Evolutionary conservation across 2,888 invertebrate genomes (phyloP).

Genomic region (Azorinus chamasolen): DNA sequence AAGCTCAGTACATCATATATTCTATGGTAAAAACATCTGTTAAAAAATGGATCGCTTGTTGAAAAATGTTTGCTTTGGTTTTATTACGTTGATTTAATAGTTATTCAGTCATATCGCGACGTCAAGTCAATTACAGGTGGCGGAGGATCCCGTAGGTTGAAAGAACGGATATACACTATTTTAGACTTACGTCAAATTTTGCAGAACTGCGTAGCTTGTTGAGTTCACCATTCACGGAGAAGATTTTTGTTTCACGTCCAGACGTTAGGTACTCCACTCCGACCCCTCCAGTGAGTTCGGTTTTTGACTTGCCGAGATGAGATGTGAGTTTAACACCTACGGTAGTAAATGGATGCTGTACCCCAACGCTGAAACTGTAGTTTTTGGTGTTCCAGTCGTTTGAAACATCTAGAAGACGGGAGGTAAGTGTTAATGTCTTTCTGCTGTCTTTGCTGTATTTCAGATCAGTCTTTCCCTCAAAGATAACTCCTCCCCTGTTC

Average conservation of each 20-base stretch:
- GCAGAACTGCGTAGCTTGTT: slow-evolving; percentile 64
- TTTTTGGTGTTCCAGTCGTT: slow-evolving; percentile 59
- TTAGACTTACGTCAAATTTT: slow-evolving; percentile 67
- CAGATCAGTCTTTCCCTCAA: slow-evolving; percentile 74
- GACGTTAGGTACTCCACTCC: slow-evolving; percentile 72
- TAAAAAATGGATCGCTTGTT: too few species aligned
- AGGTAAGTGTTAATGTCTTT: slow-evolving; percentile 70
- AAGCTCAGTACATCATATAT: too few species aligned
- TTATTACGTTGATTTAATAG: too few species aligned
- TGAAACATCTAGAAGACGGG: slow-evolving; percentile 72
- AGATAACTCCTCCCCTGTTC: slow-evolving; percentile 68
- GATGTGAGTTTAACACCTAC: slow-evolving; percentile 72
- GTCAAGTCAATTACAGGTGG: too few species aligned
- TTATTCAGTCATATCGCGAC: too few species aligned
- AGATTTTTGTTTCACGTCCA: slow-evolving; percentile 62
- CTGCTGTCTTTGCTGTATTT: slow-evolving; percentile 70
- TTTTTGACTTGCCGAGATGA: slow-evolving; percentile 62
- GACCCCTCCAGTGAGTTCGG: slow-evolving; percentile 63
- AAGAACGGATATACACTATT: too few species aligned
- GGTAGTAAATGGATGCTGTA: slow-evolving; percentile 75
- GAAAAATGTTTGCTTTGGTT: too few species aligned
- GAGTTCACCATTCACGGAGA: slow-evolving; percentile 68
- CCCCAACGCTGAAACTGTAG: slow-evolving; percentile 69
- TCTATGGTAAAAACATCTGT: too few species aligned
- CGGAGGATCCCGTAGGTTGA: too few species aligned